Percentiles rank a stretch among this genome's conserved stretches.
These are phyloP conservation scores for Alauda arvensis DNA, from an alignment of 2,797 vertebrate genomes.

Conservation along the genomic window DNA sequence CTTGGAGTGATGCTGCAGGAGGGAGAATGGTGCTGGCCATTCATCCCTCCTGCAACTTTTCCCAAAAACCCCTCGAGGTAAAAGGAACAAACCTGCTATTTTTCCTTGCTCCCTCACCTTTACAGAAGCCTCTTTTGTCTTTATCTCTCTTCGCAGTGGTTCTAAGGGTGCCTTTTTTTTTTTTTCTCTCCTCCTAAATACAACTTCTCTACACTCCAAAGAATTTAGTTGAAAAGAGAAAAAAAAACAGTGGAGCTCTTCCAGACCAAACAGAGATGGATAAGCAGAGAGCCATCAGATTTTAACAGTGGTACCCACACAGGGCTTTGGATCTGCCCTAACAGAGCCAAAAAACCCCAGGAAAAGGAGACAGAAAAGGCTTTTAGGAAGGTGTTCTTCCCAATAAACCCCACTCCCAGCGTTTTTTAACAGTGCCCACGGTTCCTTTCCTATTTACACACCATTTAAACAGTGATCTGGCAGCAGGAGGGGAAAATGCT, in stretches of 20 bases:
- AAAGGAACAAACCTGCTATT: background rate
- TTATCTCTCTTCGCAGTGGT: background rate
- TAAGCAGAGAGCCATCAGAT: conserved; percentile 5
- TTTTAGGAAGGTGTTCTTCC: conserved; percentile 14
- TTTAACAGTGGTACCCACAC: background rate
- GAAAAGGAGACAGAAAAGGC: background rate
- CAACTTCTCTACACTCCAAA: background rate
- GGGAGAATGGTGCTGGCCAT: background rate
- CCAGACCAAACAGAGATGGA: background rate
- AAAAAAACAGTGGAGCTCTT: background rate
- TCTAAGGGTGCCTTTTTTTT: background rate
- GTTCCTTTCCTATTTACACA: conserved; percentile 42
- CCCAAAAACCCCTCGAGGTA: background rate
- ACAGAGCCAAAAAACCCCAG: background rate
- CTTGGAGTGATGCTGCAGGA: background rate
- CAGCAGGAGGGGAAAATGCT: conserved; percentile 49
- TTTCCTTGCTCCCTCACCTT: background rate
- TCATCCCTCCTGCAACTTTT: background rate
- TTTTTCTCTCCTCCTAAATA: background rate
- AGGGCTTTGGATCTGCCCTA: background rate
- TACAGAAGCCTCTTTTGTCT: background rate
- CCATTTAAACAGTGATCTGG: conserved; percentile 64
- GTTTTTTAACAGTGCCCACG: background rate
- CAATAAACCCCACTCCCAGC: background rate
- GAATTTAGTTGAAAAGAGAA: background rate